A percentile compares a stretch with the other conserved stretches of the same genome.
phyloP scores from a whole-genome alignment of 1,140 invertebrate genomes.

The Saccostrea glomerata region DNA sequence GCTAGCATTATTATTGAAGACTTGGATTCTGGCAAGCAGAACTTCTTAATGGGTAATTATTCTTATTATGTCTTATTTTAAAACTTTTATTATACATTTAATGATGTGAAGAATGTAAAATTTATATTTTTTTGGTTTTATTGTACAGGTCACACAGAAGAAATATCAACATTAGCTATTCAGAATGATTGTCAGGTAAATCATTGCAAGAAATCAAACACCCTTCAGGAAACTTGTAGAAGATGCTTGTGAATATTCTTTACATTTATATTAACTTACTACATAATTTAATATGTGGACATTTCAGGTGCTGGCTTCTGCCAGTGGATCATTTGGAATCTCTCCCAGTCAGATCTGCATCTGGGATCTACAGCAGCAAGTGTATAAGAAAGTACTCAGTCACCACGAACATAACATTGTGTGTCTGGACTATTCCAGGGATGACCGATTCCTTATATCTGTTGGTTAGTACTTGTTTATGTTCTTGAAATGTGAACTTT shows the following conservation, averaged over 20 bases:
- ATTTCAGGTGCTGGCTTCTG: conserved; percentile 73
- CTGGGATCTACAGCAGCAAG: conserved; percentile 70
- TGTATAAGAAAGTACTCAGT: conserved; percentile 71
- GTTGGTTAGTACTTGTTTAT: conserved; percentile 66
- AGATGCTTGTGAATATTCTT: not conserved
- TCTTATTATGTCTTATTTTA: not conserved
- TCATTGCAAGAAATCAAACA: not conserved
- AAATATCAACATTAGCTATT: conserved; percentile 76
- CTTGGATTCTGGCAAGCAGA: conserved; percentile 74
- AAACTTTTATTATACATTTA: not conserved
- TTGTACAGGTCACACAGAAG: conserved; percentile 74
- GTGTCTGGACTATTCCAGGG: conserved; percentile 74
- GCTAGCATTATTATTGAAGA: conserved; percentile 77
- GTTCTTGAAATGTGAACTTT: too few relatives aligned
- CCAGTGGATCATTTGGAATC: conserved; percentile 71
- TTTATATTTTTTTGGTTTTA: not conserved
- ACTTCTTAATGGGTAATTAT: conserved; percentile 69
- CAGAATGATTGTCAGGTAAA: conserved; percentile 76
- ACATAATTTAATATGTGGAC: not conserved
- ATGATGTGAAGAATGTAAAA: not conserved
- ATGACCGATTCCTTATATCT: conserved; percentile 77
- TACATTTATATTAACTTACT: not conserved
- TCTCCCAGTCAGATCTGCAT: conserved; percentile 74
- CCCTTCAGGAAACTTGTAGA: not conserved
- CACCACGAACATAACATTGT: conserved; percentile 74